Evolutionary conservation across 1,140 invertebrate species (phyloP), one percentile per base, ranked within the genome.

Genomic region (Pogonus chalceus): DNA sequence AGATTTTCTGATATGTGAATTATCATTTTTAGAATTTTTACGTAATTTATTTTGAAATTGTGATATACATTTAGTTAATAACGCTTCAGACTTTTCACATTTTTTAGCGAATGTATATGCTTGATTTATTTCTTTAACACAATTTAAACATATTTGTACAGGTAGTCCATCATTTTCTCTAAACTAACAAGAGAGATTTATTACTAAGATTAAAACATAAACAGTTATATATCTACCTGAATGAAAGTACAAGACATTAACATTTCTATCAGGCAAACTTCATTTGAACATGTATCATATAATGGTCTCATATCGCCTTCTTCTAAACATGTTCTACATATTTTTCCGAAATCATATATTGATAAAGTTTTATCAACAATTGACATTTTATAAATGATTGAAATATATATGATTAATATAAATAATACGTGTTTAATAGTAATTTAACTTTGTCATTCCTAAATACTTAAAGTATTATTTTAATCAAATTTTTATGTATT

Each of bases 61-160:
- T 10, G 7, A 10, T n/a, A 43, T 9, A 49, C 20, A 9, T 23
- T 23, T 14, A 1, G 20, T 20, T 49, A 56, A 43, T 43, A 12
- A 18, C 21, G 35, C 14, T 23, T 56, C 55, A 0, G 55, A 53
- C 12, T 23, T 23, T 39, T 56, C 51, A 37, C 55, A 56, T 43
- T 53, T 51, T 49, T 49, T 39, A 18, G 51, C 35, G 35, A 56
- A 56, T 14, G 35, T 46, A 21, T 47, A 56, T 23, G 55, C 22
- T 35, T 24, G 46, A 23, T 56, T 52, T n/a, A 56, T 35, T 20
- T 53, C 31, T 20, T 49, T 20, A 10, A 24, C 37, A 39, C 55
- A 56, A 22, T 31, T 14, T 12, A 16, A 48, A 20, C 55, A 56
- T 18, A 56, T 56, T 12, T 35, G 52, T 23, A 47, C 49, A 23